These are phyloP conservation scores for Alexandromys fortis DNA, from an alignment of 2,113 vertebrate species.

Conservation along the genomic window DNA sequence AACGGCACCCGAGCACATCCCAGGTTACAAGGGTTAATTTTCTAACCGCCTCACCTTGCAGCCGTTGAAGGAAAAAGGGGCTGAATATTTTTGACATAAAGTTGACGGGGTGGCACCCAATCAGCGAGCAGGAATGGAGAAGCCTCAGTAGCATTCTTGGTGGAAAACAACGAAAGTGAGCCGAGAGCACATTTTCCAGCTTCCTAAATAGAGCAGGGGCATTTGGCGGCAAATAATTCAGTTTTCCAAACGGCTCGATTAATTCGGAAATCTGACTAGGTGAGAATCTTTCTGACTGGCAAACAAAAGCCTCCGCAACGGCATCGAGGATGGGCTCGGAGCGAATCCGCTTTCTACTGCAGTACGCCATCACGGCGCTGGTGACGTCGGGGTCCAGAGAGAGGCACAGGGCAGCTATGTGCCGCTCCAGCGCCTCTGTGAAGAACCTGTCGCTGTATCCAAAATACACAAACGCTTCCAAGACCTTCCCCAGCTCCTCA, in stretches of 20 bases:
- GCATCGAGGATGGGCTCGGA: slow-evolving; percentile 89
- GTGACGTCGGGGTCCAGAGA: slow-evolving; percentile 86
- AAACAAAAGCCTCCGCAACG: slow-evolving; percentile 91
- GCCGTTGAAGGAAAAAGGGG: slow-evolving; percentile 91
- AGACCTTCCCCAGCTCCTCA: slow-evolving; percentile 87
- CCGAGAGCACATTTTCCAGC: slow-evolving; percentile 88
- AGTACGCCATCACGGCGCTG: slow-evolving; percentile 89
- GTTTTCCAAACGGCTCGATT: slow-evolving; percentile 90
- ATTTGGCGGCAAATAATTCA: slow-evolving; percentile 93
- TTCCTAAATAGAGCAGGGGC: slow-evolving; percentile 89
- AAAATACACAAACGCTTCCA: slow-evolving; percentile 91
- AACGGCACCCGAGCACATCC: background rate
- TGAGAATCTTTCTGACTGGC: slow-evolving; percentile 88
- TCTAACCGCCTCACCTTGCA: slow-evolving; percentile 89
- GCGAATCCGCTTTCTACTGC: slow-evolving; percentile 86
- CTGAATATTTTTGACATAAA: slow-evolving; percentile 93
- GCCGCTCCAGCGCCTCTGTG: slow-evolving; percentile 87
- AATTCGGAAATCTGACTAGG: slow-evolving; percentile 88
- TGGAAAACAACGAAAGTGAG: slow-evolving; percentile 88
- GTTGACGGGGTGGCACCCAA: slow-evolving; percentile 93
- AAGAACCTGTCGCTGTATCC: slow-evolving; percentile 89
- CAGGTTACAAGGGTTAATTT: background rate
- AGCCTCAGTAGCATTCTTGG: slow-evolving; percentile 89
- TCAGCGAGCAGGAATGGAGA: slow-evolving; percentile 92
- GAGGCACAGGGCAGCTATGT: slow-evolving; percentile 79